A percentile compares a stretch with the other conserved stretches of the same genome.
These are phyloP conservation scores for Dromius quadrimaculatus DNA, from an alignment of 2,888 invertebrate genomes.

Conservation along the genomic window DNA sequence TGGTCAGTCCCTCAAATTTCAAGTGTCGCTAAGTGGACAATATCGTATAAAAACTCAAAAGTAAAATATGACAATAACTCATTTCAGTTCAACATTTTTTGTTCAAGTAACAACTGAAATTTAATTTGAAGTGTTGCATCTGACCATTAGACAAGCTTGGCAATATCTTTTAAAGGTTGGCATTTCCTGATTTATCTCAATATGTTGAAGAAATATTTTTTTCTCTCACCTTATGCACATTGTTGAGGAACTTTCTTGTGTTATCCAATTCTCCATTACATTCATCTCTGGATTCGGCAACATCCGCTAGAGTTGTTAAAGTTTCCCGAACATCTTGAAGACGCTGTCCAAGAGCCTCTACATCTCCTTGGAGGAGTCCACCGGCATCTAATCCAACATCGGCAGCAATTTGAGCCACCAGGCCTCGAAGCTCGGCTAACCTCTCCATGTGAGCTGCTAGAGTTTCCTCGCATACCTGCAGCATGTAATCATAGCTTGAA, in stretches of 20 bases:
- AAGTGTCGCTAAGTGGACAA: no score
- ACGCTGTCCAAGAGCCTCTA: constrained; percentile 80
- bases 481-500: constrained; percentile 37
- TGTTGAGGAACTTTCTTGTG: constrained; percentile 74
- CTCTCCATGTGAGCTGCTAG: constrained; percentile 79
- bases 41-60: no score
- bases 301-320: constrained; percentile 80
- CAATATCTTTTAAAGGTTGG: no score
- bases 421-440: constrained; percentile 76
- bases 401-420: constrained; percentile 82
- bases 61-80: no score
- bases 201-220: no score
- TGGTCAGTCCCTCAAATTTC: no score
- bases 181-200: no score
- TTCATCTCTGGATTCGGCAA: constrained; percentile 77
- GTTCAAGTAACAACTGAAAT: no score
- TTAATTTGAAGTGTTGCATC: no score
- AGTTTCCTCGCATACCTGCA: constrained; percentile 81
- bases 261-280: constrained; percentile 71
- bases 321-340: constrained; percentile 82
- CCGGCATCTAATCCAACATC: constrained; percentile 82
- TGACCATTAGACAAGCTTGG: no score
- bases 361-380: constrained; percentile 80
- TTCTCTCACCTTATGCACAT: constrained; percentile 80
- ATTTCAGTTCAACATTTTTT: no score